Evolutionary conservation across 2,888 invertebrate genomes (phyloP).

Genomic region (Dorcus hopei): DNA sequence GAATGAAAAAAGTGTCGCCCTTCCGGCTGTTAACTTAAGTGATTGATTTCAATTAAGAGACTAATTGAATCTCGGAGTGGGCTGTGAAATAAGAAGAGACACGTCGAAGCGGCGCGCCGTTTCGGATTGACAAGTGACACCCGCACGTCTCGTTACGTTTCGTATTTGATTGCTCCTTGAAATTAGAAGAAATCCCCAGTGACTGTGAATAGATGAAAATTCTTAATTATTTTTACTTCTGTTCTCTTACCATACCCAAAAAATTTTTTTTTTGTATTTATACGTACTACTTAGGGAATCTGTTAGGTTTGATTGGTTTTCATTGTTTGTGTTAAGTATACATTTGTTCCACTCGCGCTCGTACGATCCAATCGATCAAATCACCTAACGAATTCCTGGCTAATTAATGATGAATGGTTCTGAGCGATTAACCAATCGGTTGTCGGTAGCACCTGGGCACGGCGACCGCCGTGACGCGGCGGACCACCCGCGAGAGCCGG

Average conservation of each 20-base stretch:
- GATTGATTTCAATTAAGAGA: constrained; percentile 10
- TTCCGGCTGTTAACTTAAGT: constrained; percentile 8
- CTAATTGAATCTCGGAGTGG: constrained; percentile 6
- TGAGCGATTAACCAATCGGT: neutral
- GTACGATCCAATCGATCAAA: too few relatives aligned
- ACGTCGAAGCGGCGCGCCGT: neutral
- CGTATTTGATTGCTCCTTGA: too few relatives aligned
- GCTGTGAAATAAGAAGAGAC: neutral
- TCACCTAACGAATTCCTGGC: neutral
- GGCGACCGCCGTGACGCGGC: neutral
- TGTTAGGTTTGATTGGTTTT: too few relatives aligned
- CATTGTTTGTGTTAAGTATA: too few relatives aligned
- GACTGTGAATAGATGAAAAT: too few relatives aligned
- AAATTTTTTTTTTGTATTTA: too few relatives aligned
- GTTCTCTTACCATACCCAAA: too few relatives aligned
- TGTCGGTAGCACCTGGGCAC: neutral
- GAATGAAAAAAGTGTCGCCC: constrained; percentile 6
- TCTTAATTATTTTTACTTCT: too few relatives aligned
- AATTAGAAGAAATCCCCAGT: too few relatives aligned
- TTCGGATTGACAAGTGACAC: neutral
- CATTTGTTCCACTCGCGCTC: too few relatives aligned
- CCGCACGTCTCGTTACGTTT: neutral
- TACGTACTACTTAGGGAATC: too few relatives aligned
- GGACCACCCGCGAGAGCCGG: constrained; percentile 12
- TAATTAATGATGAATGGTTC: neutral